These are phyloP conservation scores for Podargus strigoides DNA, from an alignment of 2,797 vertebrate species.

Conservation along the genomic window DNA sequence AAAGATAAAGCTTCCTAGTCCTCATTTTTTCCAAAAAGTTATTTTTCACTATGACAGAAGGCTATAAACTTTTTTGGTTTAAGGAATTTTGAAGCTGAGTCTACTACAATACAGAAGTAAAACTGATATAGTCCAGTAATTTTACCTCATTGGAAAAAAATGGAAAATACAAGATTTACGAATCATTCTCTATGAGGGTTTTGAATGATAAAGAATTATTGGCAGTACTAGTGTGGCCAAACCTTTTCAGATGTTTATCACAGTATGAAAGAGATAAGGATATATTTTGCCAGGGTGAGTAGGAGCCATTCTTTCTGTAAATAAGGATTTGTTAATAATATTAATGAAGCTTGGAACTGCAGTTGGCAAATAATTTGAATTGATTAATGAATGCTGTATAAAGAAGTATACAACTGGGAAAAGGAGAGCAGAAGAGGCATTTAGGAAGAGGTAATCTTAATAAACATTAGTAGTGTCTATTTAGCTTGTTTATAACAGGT, in stretches of 20 bases:
- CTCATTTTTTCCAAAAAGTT: background rate
- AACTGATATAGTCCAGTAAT: background rate
- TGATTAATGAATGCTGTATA: background rate
- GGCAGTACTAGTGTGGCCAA: background rate
- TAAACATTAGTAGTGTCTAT: background rate
- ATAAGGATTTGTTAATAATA: background rate
- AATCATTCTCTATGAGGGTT: background rate
- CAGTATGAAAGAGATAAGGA: background rate
- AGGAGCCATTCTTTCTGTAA: background rate
- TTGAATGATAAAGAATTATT: background rate
- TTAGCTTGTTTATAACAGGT: background rate
- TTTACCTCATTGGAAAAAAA: background rate
- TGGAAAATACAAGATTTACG: background rate
- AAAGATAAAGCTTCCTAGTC: background rate
- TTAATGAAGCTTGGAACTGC: background rate
- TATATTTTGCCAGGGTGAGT: background rate
- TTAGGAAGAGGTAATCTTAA: background rate
- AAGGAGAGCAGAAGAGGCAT: background rate
- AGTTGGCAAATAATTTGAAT: background rate
- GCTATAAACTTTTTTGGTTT: background rate
- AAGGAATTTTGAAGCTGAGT: background rate
- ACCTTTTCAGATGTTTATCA: background rate
- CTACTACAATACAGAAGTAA: background rate
- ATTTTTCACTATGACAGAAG: background rate
- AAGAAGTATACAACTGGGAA: background rate